Conservation (phyloP, 2,113 vertebrate genomes). For the Serranochromis macrocephalus region DNA sequence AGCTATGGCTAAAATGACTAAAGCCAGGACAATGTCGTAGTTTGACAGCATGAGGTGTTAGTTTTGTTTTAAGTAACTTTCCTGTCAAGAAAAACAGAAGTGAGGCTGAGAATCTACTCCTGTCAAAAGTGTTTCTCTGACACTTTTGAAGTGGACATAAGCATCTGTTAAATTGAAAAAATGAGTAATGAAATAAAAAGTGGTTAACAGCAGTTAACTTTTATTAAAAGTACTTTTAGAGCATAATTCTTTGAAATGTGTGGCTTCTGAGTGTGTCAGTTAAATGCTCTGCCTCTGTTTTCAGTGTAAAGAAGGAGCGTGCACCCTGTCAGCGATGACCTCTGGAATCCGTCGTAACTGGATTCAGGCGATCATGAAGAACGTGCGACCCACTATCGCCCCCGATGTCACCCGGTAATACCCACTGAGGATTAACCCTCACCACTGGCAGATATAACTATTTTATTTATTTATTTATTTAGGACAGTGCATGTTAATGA, state of each 20-base stretch:
- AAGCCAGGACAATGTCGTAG: background rate
- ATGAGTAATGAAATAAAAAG: background rate
- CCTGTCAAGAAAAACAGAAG: background rate
- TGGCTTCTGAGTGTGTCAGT: background rate
- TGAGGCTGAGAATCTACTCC: background rate
- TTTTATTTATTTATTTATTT: too few relatives aligned
- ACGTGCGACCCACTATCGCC: slow-evolving; percentile 82
- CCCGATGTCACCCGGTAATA: slow-evolving; percentile 92
- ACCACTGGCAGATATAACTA: background rate
- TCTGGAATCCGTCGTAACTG: slow-evolving; percentile 96
- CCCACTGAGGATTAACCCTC: slow-evolving; percentile 15
- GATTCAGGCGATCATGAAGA: slow-evolving; percentile 98
- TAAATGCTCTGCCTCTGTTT: background rate
- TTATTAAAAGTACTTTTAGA: background rate
- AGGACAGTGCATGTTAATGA: too few relatives aligned
- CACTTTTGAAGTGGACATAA: background rate
- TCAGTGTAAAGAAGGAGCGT: slow-evolving; percentile 87
- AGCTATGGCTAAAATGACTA: background rate
- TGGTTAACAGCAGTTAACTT: background rate
- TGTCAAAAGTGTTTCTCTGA: background rate
- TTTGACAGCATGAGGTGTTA: background rate
- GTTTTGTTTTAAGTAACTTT: background rate
- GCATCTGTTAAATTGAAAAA: background rate
- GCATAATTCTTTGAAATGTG: background rate
- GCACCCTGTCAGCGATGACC: slow-evolving; percentile 94